Evolutionary conservation across 2,888 invertebrate species (phyloP), one percentile per base, ranked within the genome.

Genomic region (Sclerodermus sp.): DNA sequence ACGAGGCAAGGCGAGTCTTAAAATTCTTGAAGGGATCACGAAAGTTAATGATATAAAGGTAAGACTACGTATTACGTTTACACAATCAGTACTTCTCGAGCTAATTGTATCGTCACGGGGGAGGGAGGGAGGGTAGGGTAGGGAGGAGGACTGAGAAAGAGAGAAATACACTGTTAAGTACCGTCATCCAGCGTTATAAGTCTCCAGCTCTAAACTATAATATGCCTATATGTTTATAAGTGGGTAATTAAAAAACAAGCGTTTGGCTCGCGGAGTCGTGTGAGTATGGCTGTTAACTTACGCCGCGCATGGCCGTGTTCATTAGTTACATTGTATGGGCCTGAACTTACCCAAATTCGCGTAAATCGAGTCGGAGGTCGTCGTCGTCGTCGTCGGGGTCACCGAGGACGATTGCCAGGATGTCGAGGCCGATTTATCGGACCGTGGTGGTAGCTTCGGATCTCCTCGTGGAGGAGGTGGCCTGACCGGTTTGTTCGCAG

Each of bases 331-430:
- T 70, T 77, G 77, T 64, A 77, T 77, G 62, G 77, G 76, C 70
- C 76, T 71, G 64, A 74, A 80, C 83, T 84, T 80, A 86, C 86
- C 89, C 77, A 89, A 83, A 81, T 92, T 92, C 59, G 91, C 91
- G 79, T 92, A 92, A 71, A 91, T 77, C 62, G 75, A 76, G 65
- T 77, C 78, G 44, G 68, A 65, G 50, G 66, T 63, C 40, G 71
- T 60, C 42, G 23, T 23, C 4, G 23, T 23, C 34, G 34, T 8
- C 13, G 34, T 12, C 4, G 34, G 10, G 34, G 34, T 12, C 34
- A 64, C 51, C 53, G 66, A 55, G 5, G 62, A 45, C 34, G 68
- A 61, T 49, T 63, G 67, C 68, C 68, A 61, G 8, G 62, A 49
- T 30, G 53, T 42, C 18, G 63, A 30, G 6, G 56, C 45, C n/a